Conservation (phyloP, 2,888 invertebrate species). For the Phymatocera aterrima region DNA sequence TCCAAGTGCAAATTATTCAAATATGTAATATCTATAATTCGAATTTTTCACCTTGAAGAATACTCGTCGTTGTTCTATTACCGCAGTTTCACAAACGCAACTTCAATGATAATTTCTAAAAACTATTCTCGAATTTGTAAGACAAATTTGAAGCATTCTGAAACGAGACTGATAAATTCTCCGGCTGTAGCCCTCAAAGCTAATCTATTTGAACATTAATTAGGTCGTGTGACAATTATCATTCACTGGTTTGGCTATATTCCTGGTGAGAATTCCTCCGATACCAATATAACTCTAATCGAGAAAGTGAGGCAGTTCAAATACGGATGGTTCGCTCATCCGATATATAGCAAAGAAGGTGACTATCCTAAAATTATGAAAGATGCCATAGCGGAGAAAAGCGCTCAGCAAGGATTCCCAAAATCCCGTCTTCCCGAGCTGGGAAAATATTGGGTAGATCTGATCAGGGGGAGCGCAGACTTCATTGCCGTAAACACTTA, state of each 20-base stretch:
- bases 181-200: background rate
- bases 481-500: conserved; percentile 77
- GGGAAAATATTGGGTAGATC: conserved; percentile 65
- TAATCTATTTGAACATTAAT: background rate
- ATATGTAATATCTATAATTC: background rate
- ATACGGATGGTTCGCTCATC: conserved; percentile 83
- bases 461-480: conserved; percentile 74
- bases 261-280: conserved; percentile 75
- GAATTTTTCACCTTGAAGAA: conserved; percentile 66
- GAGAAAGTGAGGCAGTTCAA: conserved; percentile 77
- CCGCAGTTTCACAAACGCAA: too few relatives aligned
- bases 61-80: too few relatives aligned
- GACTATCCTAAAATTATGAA: conserved; percentile 84
- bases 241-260: background rate
- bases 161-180: background rate
- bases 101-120: background rate
- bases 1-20: background rate
- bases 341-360: conserved; percentile 80
- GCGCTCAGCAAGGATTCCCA: conserved; percentile 78
- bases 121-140: background rate
- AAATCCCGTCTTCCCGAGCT: conserved; percentile 81
- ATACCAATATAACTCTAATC: conserved; percentile 77
- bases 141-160: background rate
- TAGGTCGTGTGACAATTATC: conserved; percentile 23
- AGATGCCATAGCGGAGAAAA: conserved; percentile 77